Evolutionary conservation across 2,888 invertebrate genomes (phyloP), one percentile per base, ranked within the genome.

Genomic region (Monochamus alternatus): DNA sequence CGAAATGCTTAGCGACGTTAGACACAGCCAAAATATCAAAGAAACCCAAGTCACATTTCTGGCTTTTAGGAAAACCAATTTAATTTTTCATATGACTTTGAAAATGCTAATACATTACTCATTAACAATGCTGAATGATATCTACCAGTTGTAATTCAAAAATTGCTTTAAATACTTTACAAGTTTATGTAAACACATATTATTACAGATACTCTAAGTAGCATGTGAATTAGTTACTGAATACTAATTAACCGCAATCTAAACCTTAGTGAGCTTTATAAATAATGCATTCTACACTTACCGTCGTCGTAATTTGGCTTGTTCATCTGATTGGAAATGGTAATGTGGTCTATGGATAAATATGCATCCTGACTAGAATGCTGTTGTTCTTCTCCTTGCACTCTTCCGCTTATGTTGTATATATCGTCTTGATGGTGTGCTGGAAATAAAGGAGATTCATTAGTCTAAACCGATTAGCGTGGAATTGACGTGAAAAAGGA

Each of bases 391-490:
- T 81, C 78, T 58, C 80, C 80, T 70, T 80, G 82, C 47, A 85
- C 83, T 68, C 82, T 74, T 60, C 83, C 76, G 74, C 85, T 85
- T 52, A 85, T 85, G 69, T 82, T 84, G 76, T 73, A 85, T 60
- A 85, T 78, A 69, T 84, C 83, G 12, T 85, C 80, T 65, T 83
- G 83, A 66, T 83, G 83, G 74, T 84, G 84, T 47, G 85, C 83
- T 85, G 83, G 31, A 69, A 68, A 52, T 32, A 67, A 68, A 43
- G 58, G 5, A 9, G 4, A 64, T 2, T 3, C 9, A 65, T 65
- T 52, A 64, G 58, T 47, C 38, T 38, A 62, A 38, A 0, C 62
- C 60, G 30, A 10, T 60, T 60, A 31, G 9, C 60, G 3, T 14
- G 4, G 32, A 30, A 62, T 38, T 32, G 10, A 22, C 22, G 22